A percentile compares a stretch with the other conserved stretches of the same genome.
Evolutionary conservation across 2,113 vertebrate genomes (phyloP).

Genomic region (Physeter macrocephalus): DNA sequence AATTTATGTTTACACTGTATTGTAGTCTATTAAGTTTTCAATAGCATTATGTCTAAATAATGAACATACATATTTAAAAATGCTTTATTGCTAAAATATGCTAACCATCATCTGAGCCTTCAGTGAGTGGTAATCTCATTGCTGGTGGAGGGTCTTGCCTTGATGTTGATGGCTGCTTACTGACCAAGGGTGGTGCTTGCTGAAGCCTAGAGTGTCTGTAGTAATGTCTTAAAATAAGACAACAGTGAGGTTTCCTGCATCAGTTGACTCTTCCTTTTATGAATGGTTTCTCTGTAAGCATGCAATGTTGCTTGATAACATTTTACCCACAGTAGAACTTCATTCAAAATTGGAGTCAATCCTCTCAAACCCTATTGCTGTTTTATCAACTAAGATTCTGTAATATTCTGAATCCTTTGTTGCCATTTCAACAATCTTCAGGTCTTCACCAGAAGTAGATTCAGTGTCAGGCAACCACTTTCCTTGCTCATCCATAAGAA

Average conservation of each 20-base stretch:
- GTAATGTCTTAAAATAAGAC: neutral
- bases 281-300: neutral
- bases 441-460: neutral
- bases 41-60: neutral
- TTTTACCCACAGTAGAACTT: neutral
- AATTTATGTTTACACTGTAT: neutral
- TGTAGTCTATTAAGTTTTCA: neutral
- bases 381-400: neutral
- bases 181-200: neutral
- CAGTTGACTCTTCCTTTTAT: neutral
- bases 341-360: neutral
- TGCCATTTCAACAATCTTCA: neutral
- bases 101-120: neutral
- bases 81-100: neutral
- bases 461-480: neutral
- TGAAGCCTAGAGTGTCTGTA: neutral
- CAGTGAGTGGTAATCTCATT: neutral
- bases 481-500: neutral
- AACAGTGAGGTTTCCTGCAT: neutral
- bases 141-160: neutral
- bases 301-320: neutral
- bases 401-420: neutral
- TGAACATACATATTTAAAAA: neutral
- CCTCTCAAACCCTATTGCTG: neutral
- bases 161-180: neutral